Evolutionary conservation across 1,140 invertebrate species (phyloP).

Genomic region (Microplitis mediator): DNA sequence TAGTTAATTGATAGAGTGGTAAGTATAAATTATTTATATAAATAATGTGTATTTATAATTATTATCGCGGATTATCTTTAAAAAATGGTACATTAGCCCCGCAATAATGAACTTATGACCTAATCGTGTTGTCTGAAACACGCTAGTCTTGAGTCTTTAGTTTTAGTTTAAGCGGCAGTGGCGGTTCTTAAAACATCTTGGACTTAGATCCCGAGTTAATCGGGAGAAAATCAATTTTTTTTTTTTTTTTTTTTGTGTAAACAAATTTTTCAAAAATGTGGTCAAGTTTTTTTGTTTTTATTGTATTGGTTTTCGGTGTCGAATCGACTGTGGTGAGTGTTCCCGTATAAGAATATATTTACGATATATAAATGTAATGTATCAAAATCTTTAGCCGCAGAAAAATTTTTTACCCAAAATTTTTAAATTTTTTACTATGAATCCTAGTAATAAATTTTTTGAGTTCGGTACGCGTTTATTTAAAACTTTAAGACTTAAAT

Average conservation of each 20-base stretch:
- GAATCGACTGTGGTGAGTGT: constrained; percentile 8
- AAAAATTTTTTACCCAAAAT: no score
- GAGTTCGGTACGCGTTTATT: no score
- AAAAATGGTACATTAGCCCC: constrained; percentile 43
- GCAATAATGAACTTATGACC: constrained; percentile 50
- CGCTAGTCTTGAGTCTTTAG: background rate
- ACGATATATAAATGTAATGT: no score
- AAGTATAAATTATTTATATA: background rate
- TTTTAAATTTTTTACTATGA: no score
- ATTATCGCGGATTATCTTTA: constrained; percentile 45
- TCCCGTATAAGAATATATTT: no score
- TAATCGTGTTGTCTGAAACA: constrained; percentile 15
- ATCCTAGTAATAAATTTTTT: no score
- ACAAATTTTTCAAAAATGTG: constrained; percentile 12
- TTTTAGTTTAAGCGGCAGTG: constrained; percentile 26
- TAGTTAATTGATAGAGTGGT: no score
- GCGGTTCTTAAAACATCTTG: constrained; percentile 35
- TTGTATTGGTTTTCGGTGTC: background rate
- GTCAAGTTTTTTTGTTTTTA: background rate
- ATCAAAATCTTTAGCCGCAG: no score
- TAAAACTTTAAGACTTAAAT: no score
- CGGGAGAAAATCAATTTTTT: no score
- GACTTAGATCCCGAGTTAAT: no score
- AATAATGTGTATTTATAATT: constrained; percentile 17
- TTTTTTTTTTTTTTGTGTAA: background rate